Evolutionary conservation across 2,888 invertebrate species (phyloP), one percentile per base, ranked within the genome.

Genomic region (Sceliomorpha sp.): DNA sequence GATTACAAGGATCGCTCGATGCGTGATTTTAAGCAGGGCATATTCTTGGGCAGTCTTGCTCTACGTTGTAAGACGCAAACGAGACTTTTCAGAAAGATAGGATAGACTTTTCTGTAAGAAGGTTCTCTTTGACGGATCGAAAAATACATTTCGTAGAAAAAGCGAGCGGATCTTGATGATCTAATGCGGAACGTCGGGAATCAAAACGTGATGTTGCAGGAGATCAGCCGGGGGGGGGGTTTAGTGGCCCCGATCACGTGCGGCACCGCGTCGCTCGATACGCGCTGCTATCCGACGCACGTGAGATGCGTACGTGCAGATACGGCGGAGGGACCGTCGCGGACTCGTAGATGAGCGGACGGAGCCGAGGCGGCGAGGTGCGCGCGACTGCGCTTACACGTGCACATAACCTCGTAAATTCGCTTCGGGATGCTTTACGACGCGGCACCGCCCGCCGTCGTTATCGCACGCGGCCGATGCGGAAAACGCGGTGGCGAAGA

Each of bases 401-500:
- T 56, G 50, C 34, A 73, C 73, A 75, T 79, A 80, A 77, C 80
- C 81, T 80, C 82, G 80, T 86, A 85, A 86, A 86, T 85, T 83
- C 77, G 77, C 76, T 73, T 32, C 72, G 79, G 78, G 82, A 84
- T 85, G 81, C 77, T 86, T 86, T 86, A 86, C 83, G 85, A 82
- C 76, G 73, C 77, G 74, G 84, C 75, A 80, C 82, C 85, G 84
- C 85, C 85, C 80, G 81, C 79, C 81, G 79, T 85, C 85, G 85
- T 85, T 85, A 86, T 84, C 82, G 82, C 81, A 77, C 70, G 69
- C 72, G 73, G 55, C 37, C 64, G 69, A 72, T 70, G 58, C 48
- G 44, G 66, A 56, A 70, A 50, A 50, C 40, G 56, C 64, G 40
- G 50, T 26, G 26, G 20, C 63, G 55, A 53, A 20, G 48, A 29